Base-by-base conservation (phyloP, 1,140 invertebrate species). In the Solen grandis region DNA sequence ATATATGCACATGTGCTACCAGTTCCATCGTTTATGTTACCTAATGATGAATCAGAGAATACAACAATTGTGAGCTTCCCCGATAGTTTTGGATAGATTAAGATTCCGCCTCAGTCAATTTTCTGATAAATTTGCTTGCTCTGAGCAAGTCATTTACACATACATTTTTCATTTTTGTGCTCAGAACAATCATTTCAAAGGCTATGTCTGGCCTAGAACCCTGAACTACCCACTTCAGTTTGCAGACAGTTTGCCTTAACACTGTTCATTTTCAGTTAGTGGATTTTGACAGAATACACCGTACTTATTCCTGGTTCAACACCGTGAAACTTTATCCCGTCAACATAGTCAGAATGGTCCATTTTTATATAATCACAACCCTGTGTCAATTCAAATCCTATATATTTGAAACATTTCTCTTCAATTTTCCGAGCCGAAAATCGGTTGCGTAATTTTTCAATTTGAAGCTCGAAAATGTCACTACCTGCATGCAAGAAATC, bases 371-470 rank as follows among this genome's bases (percentile, higher is more conserved):
- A 52, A 65, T 78, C 54, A 25, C 19, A 22, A 50, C 41, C 38
- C 66, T 77, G 81, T 25, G 25, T 77, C 8, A 82, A 46, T 14
- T 55, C 19, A 31, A 82, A 82, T 10, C 73, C 73, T 50, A 82
- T 82, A 35, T 82, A 82, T 35, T 59, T 31, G 33, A 82, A 83
- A 25, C 77, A 19, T 46, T 27, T n/a, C 62, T 70, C 70, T 46
- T 83, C 68, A 31, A 83, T 55, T 55, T 81, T 85, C 33, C 73
- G 68, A 54, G 72, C 84, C 27, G 65, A 19, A 63, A 85, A 85
- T 68, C 77, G 70, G 31, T 72, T 16, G 8, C 76, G 27, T 22
- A 83, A 33, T 75, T 70, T 63, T 22, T 25, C 62, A 41, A 81
- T 66, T 13, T 69, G 8, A 1, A 13, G 22, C 16, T 83, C 78